Conservation (phyloP, 1,140 invertebrate genomes). For the Calliopsis andreniformis region DNA sequence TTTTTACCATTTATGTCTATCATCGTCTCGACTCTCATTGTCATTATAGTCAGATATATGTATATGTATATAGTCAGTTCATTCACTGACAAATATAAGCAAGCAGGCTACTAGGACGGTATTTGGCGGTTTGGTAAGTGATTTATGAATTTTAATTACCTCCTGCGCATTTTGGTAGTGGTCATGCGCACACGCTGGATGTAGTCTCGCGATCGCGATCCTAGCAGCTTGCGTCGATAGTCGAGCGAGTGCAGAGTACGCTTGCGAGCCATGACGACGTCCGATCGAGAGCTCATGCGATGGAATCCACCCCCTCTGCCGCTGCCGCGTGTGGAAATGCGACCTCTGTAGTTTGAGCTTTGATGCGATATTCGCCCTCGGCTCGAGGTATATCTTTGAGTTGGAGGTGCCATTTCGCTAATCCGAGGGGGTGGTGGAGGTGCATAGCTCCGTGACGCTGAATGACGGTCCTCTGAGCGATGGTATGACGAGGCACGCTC, state of each 20-base stretch:
- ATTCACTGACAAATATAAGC: constrained; percentile 61
- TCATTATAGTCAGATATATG: constrained; percentile 57
- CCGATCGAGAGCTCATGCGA: constrained; percentile 73
- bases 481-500: constrained; percentile 77
- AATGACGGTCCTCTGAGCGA: constrained; percentile 77
- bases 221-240: constrained; percentile 78
- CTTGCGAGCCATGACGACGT: constrained; percentile 75
- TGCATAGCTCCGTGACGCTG: constrained; percentile 76
- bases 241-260: constrained; percentile 75
- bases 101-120: constrained; percentile 71
- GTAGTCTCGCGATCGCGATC: constrained; percentile 78
- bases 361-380: constrained; percentile 76
- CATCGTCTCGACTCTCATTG: constrained; percentile 72
- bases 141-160: constrained; percentile 77
- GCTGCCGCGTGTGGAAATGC: constrained; percentile 73
- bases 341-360: constrained; percentile 73
- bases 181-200: constrained; percentile 79
- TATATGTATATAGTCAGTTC: constrained; percentile 47
- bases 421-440: constrained; percentile 73
- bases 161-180: constrained; percentile 77
- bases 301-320: constrained; percentile 71
- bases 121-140: constrained; percentile 70
- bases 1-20: constrained; percentile 59
- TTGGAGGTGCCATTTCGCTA: constrained; percentile 75
- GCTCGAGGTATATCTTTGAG: constrained; percentile 73